Conservation (phyloP, 2,797 vertebrate genomes). For the Synanceia verrucosa region DNA sequence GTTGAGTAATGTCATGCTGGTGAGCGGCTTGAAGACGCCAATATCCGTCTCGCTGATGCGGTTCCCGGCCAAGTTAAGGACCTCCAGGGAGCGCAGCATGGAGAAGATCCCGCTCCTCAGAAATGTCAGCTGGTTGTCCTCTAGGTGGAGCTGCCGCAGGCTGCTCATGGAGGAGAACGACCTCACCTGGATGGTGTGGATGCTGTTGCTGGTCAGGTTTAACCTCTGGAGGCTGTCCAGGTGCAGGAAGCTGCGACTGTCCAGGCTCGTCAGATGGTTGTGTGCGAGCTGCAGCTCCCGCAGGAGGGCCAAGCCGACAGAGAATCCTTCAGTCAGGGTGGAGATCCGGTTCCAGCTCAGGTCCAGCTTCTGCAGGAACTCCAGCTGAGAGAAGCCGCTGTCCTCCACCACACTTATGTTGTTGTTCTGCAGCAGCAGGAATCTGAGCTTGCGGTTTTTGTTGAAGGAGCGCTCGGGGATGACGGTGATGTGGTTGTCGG, state of each 20-base stretch:
- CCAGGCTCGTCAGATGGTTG: conserved; percentile 76
- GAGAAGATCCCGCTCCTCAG: conserved; percentile 82
- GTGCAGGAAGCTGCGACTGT: conserved; percentile 74
- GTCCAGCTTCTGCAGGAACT: conserved; percentile 84
- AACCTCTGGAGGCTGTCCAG: conserved; percentile 82
- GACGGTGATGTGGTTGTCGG: conserved; percentile 77
- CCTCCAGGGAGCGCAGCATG: conserved; percentile 83
- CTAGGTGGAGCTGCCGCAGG: conserved; percentile 81
- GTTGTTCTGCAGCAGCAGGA: conserved; percentile 83
- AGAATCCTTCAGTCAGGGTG: conserved; percentile 76
- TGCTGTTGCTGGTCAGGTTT: conserved; percentile 80
- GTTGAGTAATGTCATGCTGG: conserved; percentile 79
- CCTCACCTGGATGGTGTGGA: conserved; percentile 74
- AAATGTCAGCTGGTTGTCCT: conserved; percentile 72
- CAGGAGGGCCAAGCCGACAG: conserved; percentile 75
- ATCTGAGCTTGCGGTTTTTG: conserved; percentile 73
- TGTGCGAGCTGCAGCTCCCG: conserved; percentile 80
- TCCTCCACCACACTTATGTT: conserved; percentile 73
- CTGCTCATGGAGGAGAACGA: conserved; percentile 80
- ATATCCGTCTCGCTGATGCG: conserved; percentile 69
- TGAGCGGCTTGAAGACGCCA: conserved; percentile 78
- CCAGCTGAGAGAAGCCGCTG: conserved; percentile 76
- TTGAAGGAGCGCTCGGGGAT: conserved; percentile 63
- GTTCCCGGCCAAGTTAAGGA: conserved; percentile 82
- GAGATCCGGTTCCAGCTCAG: conserved; percentile 82